Conservation (phyloP, 2,113 vertebrate genomes). For the Perca fluviatilis region DNA sequence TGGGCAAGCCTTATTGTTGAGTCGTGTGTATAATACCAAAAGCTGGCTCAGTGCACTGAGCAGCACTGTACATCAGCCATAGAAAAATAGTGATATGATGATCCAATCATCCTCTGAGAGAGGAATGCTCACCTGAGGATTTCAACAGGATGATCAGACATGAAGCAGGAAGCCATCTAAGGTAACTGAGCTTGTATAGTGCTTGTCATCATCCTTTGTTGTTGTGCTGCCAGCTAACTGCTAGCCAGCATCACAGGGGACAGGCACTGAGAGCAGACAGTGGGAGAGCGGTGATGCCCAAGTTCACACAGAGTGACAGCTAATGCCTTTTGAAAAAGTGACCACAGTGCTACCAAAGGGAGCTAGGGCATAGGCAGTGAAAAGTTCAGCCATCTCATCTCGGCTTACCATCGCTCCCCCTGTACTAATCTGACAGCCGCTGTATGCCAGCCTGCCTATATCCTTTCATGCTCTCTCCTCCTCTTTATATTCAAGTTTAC, state of each 20-base stretch:
- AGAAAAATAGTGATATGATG: constrained; percentile 10
- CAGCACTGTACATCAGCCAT: constrained; percentile 4
- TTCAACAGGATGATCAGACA: constrained; percentile 27
- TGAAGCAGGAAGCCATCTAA: constrained; percentile 29
- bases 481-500: constrained; percentile 26
- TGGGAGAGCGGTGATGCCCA: constrained; percentile 29
- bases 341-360: constrained; percentile 46
- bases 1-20: too few species aligned
- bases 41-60: neutral
- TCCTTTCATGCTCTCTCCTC: neutral
- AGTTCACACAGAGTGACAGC: constrained; percentile 64
- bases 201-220: constrained; percentile 42
- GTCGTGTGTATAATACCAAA: neutral
- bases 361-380: constrained; percentile 50
- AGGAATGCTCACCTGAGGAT: constrained; percentile 19
- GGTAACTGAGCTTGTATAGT: constrained; percentile 29
- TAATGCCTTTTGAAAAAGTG: constrained; percentile 64
- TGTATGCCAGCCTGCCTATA: constrained; percentile 27
- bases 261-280: constrained; percentile 52
- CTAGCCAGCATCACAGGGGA: constrained; percentile 53
- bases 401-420: constrained; percentile 41
- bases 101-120: neutral
- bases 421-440: constrained; percentile 70
- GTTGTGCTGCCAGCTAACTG: constrained; percentile 48
- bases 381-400: constrained; percentile 66